Evolutionary conservation across 2,113 vertebrate genomes (phyloP), one percentile per base, ranked within the genome.

Genomic region (Muscicapa adusta): DNA sequence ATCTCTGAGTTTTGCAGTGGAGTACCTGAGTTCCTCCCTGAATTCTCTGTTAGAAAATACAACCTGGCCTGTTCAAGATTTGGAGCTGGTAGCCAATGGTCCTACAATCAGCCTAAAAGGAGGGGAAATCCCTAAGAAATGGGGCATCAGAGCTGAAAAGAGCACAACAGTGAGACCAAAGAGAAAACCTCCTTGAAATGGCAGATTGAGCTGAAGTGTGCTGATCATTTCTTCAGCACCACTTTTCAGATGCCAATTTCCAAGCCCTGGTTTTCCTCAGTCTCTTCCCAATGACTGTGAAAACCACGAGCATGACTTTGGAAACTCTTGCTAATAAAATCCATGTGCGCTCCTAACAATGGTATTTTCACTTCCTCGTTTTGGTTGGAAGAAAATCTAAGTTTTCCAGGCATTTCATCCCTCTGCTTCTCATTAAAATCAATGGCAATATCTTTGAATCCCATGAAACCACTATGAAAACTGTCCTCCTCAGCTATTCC

Each of bases 271-370:
- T 89, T 60, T 14, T 29, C 38, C 29, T 34, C 62, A 47, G 6
- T 5, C 5, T 58, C n/a, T 54, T 63, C 24, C 24, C 51, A 60
- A 6, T 4, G n/a, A n/a, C 22, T 43, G 26, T 14, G 24, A 70
- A 77, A 93, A 86, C 28, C 11, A 33, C 0, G 0, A n/a, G 12
- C 5, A 24, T 33, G 23, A 42, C 31, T 76, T 79, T 18, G 14
- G 24, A 81, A 91, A 47, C 6, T 42, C 29, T n/a, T 2, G 8
- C 9, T 63, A 34, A 48, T 19, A 14, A 84, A 78, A 50, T 11
- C 51, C 3, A 8, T 1, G 7, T 26, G 17, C 1, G 2, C 56
- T 73, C 24, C 16, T 18, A 68, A 3, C 60, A 33, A 29, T 0
- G 1, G 51, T 47, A 22, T 17, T 85, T 76, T 75, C 24, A 12